phyloP scores from a whole-genome alignment of 2,113 vertebrate genomes.

The Nyctibius bracteatus region DNA sequence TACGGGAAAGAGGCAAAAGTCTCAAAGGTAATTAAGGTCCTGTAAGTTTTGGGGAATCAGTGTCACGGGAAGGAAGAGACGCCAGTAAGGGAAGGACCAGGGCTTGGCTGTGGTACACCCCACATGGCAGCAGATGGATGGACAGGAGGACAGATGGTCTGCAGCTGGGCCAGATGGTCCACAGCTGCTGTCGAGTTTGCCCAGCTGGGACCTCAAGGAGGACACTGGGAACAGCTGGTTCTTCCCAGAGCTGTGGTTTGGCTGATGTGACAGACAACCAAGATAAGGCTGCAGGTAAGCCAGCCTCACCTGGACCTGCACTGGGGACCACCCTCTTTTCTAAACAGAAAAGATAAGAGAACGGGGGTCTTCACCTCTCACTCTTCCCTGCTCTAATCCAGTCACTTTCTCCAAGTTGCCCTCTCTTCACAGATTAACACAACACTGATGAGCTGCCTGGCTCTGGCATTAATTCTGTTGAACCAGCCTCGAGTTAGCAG shows the following conservation, averaged over 20 bases:
- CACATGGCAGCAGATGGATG: neutral
- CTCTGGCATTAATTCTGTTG: neutral
- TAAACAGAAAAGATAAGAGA: neutral
- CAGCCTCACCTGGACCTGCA: neutral
- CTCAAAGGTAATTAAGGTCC: neutral
- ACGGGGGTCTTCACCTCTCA: neutral
- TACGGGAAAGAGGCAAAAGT: neutral
- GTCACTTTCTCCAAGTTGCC: neutral
- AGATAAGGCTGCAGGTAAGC: neutral
- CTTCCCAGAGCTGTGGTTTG: neutral
- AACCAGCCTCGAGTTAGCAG: neutral
- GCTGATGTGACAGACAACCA: neutral
- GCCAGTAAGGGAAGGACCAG: neutral
- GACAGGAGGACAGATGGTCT: neutral
- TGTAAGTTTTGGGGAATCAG: fast-evolving
- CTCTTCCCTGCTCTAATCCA: neutral
- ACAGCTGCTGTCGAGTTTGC: neutral
- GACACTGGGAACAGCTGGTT: neutral
- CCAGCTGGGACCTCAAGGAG: neutral
- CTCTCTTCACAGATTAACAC: neutral
- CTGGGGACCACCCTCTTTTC: neutral
- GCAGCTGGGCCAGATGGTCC: neutral
- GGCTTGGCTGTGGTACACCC: neutral
- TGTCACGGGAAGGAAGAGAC: neutral
- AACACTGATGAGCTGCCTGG: neutral